Conservation (phyloP, 1,140 invertebrate species). For the Parasteatoda tepidariorum region DNA sequence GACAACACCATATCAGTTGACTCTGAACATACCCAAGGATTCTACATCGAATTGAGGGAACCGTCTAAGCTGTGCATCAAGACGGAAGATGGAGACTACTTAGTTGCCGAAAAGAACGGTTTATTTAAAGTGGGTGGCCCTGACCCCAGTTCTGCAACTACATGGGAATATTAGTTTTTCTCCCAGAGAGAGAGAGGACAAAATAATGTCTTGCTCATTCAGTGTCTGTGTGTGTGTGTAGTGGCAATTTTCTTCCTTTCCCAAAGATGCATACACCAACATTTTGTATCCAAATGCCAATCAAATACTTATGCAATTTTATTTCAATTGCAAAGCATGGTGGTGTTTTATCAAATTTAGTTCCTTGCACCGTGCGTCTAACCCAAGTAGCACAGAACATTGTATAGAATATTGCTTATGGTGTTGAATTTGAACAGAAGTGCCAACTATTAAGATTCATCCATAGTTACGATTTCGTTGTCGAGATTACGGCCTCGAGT, state of each 20-base stretch:
- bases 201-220: constrained; percentile 43
- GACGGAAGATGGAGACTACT: constrained; percentile 79
- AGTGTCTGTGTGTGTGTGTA: constrained; percentile 37
- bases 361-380: not conserved
- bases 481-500: no score
- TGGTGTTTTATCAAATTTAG: not conserved
- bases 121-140: constrained; percentile 85
- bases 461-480: no score
- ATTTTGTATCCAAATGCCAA: not conserved
- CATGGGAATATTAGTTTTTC: constrained; percentile 90
- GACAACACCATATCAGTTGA: constrained; percentile 86
- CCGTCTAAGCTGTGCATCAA: constrained; percentile 93
- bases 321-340: not conserved
- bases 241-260: constrained; percentile 43
- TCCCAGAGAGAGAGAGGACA: not conserved
- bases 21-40: constrained; percentile 85
- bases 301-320: not conserved
- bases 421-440: no score
- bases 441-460: no score
- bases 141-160: constrained; percentile 83
- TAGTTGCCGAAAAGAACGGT: constrained; percentile 94
- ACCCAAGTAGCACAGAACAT: not conserved
- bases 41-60: constrained; percentile 92
- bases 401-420: not conserved
- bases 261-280: constrained; percentile 41